phyloP scores from a whole-genome alignment of 1,140 invertebrate species.

The Kradibia gibbosae region DNA sequence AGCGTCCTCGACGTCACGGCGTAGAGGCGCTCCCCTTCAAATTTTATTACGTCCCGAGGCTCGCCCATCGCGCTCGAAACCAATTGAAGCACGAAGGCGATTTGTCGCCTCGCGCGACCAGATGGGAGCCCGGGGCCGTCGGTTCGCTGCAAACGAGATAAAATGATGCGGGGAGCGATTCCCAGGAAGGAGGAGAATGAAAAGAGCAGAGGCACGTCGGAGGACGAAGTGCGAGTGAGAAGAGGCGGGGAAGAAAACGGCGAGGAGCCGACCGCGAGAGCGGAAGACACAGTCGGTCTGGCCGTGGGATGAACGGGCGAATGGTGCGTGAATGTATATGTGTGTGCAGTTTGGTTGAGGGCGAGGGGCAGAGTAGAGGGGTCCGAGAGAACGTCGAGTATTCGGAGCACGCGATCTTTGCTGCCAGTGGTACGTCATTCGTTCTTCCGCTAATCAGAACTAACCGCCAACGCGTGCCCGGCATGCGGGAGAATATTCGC shows the following conservation, averaged over 20 bases:
- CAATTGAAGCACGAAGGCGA: constrained; percentile 48
- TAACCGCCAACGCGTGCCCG: constrained; percentile 70
- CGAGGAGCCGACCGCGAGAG: not conserved
- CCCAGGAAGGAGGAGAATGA: not conserved
- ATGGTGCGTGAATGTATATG: too few relatives aligned
- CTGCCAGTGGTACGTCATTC: constrained; percentile 72
- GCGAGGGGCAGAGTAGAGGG: constrained; percentile 41
- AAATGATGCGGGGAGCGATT: not conserved
- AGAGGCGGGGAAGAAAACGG: not conserved
- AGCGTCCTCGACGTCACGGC: not conserved
- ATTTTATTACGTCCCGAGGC: constrained; percentile 17
- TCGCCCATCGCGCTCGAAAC: constrained; percentile 25
- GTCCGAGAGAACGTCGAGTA: constrained; percentile 59
- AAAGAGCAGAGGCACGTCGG: not conserved
- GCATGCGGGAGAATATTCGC: constrained; percentile 58
- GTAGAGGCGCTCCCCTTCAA: constrained; percentile 2
- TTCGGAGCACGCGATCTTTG: constrained; percentile 68
- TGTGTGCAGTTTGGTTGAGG: too few relatives aligned
- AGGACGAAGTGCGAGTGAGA: not conserved
- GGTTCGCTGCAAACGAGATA: too few relatives aligned
- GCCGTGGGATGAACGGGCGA: too few relatives aligned
- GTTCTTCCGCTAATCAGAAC: constrained; percentile 72
- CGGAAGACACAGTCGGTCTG: not conserved
- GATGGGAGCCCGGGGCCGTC: not conserved
- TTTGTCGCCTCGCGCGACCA: constrained; percentile 40